These are phyloP conservation scores for Armadillidium nasatum DNA, from an alignment of 1,140 invertebrate genomes.

Conservation along the genomic window DNA sequence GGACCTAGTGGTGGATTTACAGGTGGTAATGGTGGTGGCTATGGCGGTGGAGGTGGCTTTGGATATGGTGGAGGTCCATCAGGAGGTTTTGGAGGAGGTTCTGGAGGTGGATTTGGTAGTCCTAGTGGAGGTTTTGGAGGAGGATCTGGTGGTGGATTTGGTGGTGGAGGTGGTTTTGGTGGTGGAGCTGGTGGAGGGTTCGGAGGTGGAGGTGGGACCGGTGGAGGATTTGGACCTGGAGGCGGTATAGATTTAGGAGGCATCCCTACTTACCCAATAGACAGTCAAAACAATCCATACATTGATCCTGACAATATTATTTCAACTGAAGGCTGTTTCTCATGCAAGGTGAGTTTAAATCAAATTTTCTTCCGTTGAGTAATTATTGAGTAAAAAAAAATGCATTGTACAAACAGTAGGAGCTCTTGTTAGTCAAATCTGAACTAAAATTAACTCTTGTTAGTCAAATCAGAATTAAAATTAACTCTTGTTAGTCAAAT, in stretches of 20 bases:
- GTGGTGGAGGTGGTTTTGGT: constrained; percentile 22
- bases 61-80: background rate
- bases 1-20: constrained; percentile 6
- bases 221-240: constrained; percentile 34
- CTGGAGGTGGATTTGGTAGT: constrained; percentile 16
- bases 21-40: constrained; percentile 20
- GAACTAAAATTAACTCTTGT: no score
- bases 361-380: no score
- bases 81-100: background rate
- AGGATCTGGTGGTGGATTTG: constrained; percentile 21
- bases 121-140: constrained; percentile 14
- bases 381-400: no score
- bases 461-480: no score
- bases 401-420: no score
- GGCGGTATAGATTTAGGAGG: constrained; percentile 45
- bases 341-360: constrained; percentile 65
- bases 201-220: constrained; percentile 22
- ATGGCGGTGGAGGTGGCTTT: background rate
- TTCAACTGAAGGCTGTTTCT: constrained; percentile 82
- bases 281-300: constrained; percentile 64
- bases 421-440: no score
- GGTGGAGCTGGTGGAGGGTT: constrained; percentile 16
- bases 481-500: no score
- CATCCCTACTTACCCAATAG: constrained; percentile 50
- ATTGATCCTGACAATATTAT: constrained; percentile 63